These are phyloP conservation scores for Gorsachius goisagi DNA, from an alignment of 2,113 vertebrate genomes.

Conservation along the genomic window DNA sequence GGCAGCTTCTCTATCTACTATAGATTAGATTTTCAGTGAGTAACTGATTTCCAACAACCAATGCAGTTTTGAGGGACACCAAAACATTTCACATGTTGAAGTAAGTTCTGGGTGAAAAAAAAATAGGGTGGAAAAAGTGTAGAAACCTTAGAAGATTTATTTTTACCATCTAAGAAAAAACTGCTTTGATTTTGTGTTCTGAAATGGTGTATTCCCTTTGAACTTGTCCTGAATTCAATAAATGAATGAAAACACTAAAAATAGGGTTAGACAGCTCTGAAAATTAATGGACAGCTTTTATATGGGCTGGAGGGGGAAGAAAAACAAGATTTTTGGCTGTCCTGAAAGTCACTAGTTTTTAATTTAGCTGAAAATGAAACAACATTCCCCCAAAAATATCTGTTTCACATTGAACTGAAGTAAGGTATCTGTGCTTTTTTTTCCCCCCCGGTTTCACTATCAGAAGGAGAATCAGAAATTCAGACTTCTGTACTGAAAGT, in stretches of 20 bases:
- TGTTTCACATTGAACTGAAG: not conserved
- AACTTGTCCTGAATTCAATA: constrained; percentile 15
- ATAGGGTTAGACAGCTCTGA: not conserved
- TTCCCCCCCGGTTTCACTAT: not conserved
- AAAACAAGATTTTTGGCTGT: not conserved
- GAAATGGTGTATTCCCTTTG: constrained; percentile 13
- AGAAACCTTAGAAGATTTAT: not conserved
- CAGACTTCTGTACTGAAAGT: not conserved
- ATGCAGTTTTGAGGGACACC: not conserved
- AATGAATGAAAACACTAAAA: not conserved
- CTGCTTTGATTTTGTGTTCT: not conserved
- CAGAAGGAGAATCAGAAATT: not conserved
- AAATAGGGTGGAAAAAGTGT: not conserved
- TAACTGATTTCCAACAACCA: not conserved
- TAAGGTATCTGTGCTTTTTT: not conserved
- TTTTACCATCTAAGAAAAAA: not conserved
- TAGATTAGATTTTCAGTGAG: not conserved
- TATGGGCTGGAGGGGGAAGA: not conserved
- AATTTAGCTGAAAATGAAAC: not conserved
- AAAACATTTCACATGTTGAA: not conserved
- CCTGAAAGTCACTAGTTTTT: not conserved
- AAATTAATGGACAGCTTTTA: not conserved
- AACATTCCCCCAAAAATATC: not conserved
- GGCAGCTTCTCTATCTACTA: not conserved
- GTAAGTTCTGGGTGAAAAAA: not conserved